Base-by-base conservation (phyloP, 2,888 invertebrate genomes). In the Notodonta ziczac region DNA sequence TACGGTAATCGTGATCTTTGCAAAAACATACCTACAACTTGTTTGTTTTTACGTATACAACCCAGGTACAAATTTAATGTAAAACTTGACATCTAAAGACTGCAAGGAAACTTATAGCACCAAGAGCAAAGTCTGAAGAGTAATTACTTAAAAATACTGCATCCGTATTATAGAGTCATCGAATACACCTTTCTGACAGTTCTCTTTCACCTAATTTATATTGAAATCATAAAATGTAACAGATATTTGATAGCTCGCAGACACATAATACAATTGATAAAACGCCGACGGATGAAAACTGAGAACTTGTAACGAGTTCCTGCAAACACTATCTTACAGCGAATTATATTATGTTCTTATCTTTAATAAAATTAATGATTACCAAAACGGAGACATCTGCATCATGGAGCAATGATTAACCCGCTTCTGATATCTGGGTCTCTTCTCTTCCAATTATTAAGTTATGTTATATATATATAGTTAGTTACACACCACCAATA, bases 1-100 rank as follows among this genome's bases (percentile, higher is more conserved):
- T 5, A 35, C 35, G 35, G 5, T 7, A 35, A 50, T 55, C 57
- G 55, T 61, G 56, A 55, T 60, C 48, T 4, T 48, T n/a, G 48
- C 48, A 48, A 48, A 48, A 48, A 48, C 42, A 9, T 4, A 42
- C 24, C 24, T 24, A 24, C 42, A 42, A 42, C 42, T 42, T 42
- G 42, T 42, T 42, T 46, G 4, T 46, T 46, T 4, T 46, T n/a
- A n/a, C 46, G 46, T n/a, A 46, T 5, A 10, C 46, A 8, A 42
- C 42, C 2, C 42, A 42, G 42, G 9, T 9, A 9, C 9, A 42
- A 24, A 24, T 24, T 24, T 24, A 24, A 24, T 24, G 24, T 2
- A 24, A 24, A 24, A 7, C 42, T 42, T 9, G 42, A 42, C 42
- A 9, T 7, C 4, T 42, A 9, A 5, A 42, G 42, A 42, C 42